Conservation (phyloP, 1,140 invertebrate species). For the Aleiodes sp. region DNA sequence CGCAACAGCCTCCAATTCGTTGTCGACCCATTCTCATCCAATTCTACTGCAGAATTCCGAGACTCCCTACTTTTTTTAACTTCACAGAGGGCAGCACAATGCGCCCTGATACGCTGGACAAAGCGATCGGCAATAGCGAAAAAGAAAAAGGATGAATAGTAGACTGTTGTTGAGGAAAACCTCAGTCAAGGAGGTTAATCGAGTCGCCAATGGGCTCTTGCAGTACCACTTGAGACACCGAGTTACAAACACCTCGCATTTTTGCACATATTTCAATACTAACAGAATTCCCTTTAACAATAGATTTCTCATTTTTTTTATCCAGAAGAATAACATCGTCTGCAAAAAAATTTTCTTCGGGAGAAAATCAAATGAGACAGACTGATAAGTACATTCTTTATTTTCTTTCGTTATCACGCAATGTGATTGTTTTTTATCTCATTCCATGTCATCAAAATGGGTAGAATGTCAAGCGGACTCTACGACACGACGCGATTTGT, state of each 20-base stretch:
- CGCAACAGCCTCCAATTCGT: slow-evolving; percentile 30
- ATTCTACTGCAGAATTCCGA: background rate
- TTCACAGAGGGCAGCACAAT: background rate
- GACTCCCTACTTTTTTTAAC: background rate
- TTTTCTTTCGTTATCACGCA: background rate
- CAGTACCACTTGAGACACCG: slow-evolving; percentile 17
- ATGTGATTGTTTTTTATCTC: background rate
- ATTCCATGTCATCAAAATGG: background rate
- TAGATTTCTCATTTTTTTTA: too few species aligned
- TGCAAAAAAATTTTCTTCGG: too few species aligned
- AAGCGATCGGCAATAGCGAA: slow-evolving; percentile 1
- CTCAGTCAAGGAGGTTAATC: background rate
- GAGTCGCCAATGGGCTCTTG: background rate
- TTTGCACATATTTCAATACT: background rate
- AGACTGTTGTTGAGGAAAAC: background rate
- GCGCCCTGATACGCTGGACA: background rate
- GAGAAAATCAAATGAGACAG: too few species aligned
- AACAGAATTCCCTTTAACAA: too few species aligned
- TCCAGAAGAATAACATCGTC: too few species aligned
- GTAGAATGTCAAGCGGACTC: background rate
- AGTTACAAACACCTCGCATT: background rate
- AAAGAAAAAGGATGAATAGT: background rate
- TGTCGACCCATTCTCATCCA: slow-evolving; percentile 21
- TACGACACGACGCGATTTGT: background rate
- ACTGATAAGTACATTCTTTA: too few species aligned